These are phyloP conservation scores for Polylopha cassiicola DNA, from an alignment of 2,888 invertebrate genomes.

Conservation along the genomic window DNA sequence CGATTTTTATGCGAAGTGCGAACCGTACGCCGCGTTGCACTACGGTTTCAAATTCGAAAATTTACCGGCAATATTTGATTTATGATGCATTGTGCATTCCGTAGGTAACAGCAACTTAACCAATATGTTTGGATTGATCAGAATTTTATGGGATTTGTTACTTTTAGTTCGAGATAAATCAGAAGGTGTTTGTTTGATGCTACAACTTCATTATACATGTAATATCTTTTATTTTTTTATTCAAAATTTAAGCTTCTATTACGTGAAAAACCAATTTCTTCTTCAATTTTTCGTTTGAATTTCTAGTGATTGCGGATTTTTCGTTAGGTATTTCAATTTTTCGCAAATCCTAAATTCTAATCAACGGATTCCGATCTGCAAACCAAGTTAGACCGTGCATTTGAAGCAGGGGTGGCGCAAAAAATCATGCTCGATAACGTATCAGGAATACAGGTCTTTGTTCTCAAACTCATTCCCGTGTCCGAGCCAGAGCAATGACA, in stretches of 20 bases:
- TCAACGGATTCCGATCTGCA: not conserved
- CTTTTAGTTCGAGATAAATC: slow-evolving; percentile 1
- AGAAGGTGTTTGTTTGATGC: too few species aligned
- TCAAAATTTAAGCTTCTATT: too few species aligned
- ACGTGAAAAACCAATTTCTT: too few species aligned
- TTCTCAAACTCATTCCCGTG: slow-evolving; percentile 30
- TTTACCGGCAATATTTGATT: slow-evolving; percentile 33
- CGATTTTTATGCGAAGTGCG: slow-evolving; percentile 63
- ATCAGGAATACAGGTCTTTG: slow-evolving; percentile 8
- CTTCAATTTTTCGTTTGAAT: too few species aligned
- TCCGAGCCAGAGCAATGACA: slow-evolving; percentile 46
- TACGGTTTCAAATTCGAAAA: slow-evolving; percentile 48
- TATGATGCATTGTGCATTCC: slow-evolving; percentile 24
- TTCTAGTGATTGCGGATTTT: too few species aligned
- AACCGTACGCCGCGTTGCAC: slow-evolving; percentile 41
- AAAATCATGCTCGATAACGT: slow-evolving; percentile 5
- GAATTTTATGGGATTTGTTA: slow-evolving; percentile 7
- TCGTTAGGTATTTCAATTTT: too few species aligned
- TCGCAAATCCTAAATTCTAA: too few species aligned
- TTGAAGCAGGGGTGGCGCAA: slow-evolving; percentile 2
- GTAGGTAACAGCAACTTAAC: slow-evolving; percentile 18
- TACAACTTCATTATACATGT: too few species aligned
- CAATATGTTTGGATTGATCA: slow-evolving; percentile 15
- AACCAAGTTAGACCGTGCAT: not conserved
- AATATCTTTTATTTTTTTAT: too few species aligned